Base-by-base conservation (phyloP, 2,888 invertebrate genomes). In the Apodemia duryi region DNA sequence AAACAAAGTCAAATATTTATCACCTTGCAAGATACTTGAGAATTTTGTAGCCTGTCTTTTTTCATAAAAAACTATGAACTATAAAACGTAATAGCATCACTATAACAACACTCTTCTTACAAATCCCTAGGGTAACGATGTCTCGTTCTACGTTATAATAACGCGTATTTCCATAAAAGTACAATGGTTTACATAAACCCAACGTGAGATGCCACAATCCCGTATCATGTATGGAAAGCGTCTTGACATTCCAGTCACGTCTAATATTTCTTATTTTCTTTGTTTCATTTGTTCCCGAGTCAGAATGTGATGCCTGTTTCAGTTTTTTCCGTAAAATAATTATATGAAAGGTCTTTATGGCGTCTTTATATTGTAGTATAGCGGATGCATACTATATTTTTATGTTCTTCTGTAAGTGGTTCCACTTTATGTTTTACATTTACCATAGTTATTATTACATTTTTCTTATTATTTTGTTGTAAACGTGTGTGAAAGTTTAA, bases 201-300 rank as follows among this genome's bases (percentile, higher is more conserved):
- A 77, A 77, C 79, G 81, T 82, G 78, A 78, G 77, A 78, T 78
- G 79, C 77, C 74, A 73, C 76, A 77, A 75, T 73, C 77, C 76
- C 79, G 77, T 80, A 75, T 78, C 77, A 79, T 81, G 82, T 82
- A 86, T 86, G 83, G 83, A 82, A 83, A 86, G 74, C 74, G 73
- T 79, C 81, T 86, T 84, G 76, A 80, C 77, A 85, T 86, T 86
- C 86, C 63, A 81, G 89, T 88, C 90, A 91, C 90, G 91, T 90
- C 83, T 85, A 86, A 88, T 89, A 89, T 90, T 90, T 90, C 90
- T 88, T 90, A 89, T 90, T 89, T 88, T 83, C 82, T 89, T 85
- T 84, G 87, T 84, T 84, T 89, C 88, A 89, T 91, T 88, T 88
- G 86, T 88, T 83, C 84, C 79, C 83, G 77, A 84, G 77, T 80